A percentile compares a stretch with the other conserved stretches of the same genome.
Evolutionary conservation across 2,113 vertebrate species (phyloP).

Genomic region (Oncorhynchus masou): DNA sequence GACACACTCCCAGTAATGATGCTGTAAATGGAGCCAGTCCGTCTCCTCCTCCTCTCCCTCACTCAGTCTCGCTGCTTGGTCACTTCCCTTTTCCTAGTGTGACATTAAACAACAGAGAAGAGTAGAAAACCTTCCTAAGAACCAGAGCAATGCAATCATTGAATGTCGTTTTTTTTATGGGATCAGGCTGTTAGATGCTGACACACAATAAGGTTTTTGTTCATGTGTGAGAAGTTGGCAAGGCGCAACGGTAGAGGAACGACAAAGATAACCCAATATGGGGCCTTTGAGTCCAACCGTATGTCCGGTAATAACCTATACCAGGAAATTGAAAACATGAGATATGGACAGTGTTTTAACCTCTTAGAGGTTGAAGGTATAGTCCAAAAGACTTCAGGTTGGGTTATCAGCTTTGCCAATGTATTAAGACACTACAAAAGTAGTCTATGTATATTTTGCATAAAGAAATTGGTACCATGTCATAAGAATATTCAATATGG

Average conservation of each 20-base stretch:
- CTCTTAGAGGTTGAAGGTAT: neutral
- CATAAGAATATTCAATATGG: neutral
- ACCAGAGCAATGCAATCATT: constrained; percentile 4
- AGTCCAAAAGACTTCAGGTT: neutral
- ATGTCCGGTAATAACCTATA: neutral
- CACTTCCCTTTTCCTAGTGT: neutral
- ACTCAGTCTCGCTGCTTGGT: neutral
- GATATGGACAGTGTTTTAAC: neutral
- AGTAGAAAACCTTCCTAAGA: neutral
- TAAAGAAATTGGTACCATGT: neutral
- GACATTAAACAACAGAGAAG: constrained; percentile 1
- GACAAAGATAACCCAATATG: constrained; percentile 24
- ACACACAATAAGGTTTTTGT: neutral
- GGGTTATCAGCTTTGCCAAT: neutral
- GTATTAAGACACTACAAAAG: too few relatives aligned
- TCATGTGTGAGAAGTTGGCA: neutral
- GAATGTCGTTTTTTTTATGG: constrained; percentile 21
- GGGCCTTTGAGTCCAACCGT: neutral
- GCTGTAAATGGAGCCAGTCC: constrained; percentile 39
- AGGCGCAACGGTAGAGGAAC: neutral
- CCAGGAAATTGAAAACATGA: constrained; percentile 4
- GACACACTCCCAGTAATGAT: constrained; percentile 47
- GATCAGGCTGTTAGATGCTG: neutral
- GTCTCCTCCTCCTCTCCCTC: constrained; percentile 4
- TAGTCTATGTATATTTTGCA: too few relatives aligned